Evolutionary conservation across 2,113 vertebrate genomes (phyloP).

Genomic region (Pelobates fuscus): DNA sequence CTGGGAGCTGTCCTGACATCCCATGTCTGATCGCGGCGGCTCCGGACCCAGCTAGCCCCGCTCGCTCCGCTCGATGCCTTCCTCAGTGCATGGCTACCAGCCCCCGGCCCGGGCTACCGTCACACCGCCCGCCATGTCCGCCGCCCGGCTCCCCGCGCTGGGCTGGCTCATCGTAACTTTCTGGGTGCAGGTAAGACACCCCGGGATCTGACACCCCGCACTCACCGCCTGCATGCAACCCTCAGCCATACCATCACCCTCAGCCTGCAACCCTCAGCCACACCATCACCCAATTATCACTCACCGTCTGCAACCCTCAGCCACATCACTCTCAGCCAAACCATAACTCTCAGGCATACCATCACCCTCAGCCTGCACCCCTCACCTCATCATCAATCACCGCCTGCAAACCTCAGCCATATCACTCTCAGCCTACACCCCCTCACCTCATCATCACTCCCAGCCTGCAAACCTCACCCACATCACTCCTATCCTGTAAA

Average conservation of each 20-base stretch:
- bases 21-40: constrained; percentile 18
- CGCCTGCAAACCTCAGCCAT: too few species aligned
- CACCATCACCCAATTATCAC: not conserved
- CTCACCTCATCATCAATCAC: not conserved
- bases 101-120: constrained; percentile 17
- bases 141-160: constrained; percentile 48
- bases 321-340: too few species aligned
- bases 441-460: too few species aligned
- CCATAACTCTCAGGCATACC: not conserved
- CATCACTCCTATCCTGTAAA: too few species aligned
- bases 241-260: not conserved
- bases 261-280: not conserved
- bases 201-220: not conserved
- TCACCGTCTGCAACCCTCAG: not conserved
- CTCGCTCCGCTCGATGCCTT: constrained; percentile 31
- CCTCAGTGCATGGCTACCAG: constrained; percentile 52
- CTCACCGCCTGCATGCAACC: not conserved
- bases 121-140: constrained; percentile 56
- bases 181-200: constrained; percentile 70
- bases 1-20: constrained; percentile 53
- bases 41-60: not conserved
- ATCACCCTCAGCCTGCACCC: not conserved
- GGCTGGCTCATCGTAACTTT: constrained; percentile 65
- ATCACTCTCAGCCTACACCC: too few species aligned
- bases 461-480: too few species aligned